Conservation (phyloP, 2,113 vertebrate species). For the Benthochromis sp. region DNA sequence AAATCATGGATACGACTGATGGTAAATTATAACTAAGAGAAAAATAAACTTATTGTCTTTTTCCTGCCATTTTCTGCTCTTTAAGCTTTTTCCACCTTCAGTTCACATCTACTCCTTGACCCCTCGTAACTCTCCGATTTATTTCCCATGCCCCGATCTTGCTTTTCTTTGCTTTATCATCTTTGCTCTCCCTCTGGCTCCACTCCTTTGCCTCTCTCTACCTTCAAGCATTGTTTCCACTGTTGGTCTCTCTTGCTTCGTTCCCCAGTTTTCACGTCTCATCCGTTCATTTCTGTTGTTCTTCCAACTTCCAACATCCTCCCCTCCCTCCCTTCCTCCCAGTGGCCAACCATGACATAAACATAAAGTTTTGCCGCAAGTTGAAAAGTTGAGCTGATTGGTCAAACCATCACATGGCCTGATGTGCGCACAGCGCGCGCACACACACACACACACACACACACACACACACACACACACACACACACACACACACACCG, state of each 20-base stretch:
- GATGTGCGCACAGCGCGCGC: background rate
- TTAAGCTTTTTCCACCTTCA: background rate
- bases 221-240: constrained; percentile 29
- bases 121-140: background rate
- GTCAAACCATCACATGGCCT: background rate
- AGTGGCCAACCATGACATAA: constrained; percentile 6
- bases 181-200: background rate
- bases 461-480: background rate
- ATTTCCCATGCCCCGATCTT: background rate
- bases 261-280: constrained; percentile 31
- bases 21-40: background rate
- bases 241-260: background rate
- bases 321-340: background rate
- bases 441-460: background rate
- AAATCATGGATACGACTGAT: background rate
- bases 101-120: constrained; percentile 17
- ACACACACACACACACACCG: background rate
- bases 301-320: background rate
- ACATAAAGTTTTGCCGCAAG: constrained; percentile 30
- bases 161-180: background rate
- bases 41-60: background rate
- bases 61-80: background rate
- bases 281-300: constrained; percentile 49
- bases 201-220: background rate
- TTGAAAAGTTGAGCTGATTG: constrained; percentile 34